Base-by-base conservation (phyloP, 2,888 invertebrate genomes). In the Asteroscopus sphinx region DNA sequence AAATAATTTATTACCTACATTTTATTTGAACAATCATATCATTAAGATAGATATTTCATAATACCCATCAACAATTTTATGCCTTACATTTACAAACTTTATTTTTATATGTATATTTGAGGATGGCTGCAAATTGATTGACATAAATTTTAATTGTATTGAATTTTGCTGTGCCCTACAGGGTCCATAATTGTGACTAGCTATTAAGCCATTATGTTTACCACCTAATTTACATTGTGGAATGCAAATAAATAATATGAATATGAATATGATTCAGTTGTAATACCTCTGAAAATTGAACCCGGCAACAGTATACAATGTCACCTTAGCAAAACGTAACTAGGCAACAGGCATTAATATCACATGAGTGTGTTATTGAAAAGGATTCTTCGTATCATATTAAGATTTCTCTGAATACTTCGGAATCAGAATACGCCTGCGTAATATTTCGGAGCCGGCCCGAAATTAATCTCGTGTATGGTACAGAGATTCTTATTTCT, bases 381-480 rank as follows among this genome's bases (percentile, higher is more conserved):
- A 42, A 36, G 15, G 39, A 36, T 45, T 1, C 1, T 12, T 35
- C 13, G 1, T 32, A 45, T 17, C 28, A 51, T 39, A 9, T 26
- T 33, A 28, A 46, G 12, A 46, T 65, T 56, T 44, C 47, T 25
- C n/a, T 28, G 33, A 39, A 35, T 36, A 32, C 1, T 26, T 16
- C 25, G 11, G 12, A 7, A 39, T 56, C 35, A 32, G 13, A 44
- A 42, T 65, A 37, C 30, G n/a, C 35, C 30, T 21, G 12, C 46
- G n/a, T 47, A 51, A 32, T 56, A 58, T 46, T 45, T 13, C 13
- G 13, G 12, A 44, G 28, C 8, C 15, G 12, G 8, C 6, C 21
- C 26, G 32, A 64, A 47, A 47, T 64, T 59, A 53, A 53, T 66
- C 17, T 48, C 21, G 28, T 47, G n/a, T 30, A 28, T 12, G 21